These are phyloP conservation scores for Neotragus pygmaeus DNA, from an alignment of 2,113 vertebrate genomes.

Conservation along the genomic window DNA sequence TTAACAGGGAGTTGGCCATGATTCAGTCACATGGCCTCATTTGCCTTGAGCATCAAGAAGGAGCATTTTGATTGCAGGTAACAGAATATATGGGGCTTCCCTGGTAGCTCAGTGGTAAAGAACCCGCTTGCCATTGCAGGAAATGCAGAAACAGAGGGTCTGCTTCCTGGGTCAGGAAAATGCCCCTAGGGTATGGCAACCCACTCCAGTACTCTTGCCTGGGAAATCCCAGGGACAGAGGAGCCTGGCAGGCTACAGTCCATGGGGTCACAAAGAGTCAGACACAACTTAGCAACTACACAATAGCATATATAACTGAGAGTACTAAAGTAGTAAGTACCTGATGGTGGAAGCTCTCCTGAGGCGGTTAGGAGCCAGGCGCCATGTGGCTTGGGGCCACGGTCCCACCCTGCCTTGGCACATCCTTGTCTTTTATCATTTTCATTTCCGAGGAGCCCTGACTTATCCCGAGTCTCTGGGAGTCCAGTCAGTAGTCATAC, in stretches of 20 bases:
- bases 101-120: neutral
- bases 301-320: neutral
- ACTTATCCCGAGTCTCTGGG: neutral
- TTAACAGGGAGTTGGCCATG: no score
- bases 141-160: neutral
- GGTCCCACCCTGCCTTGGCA: neutral
- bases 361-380: neutral
- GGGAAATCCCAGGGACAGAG: neutral
- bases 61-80: neutral
- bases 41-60: neutral
- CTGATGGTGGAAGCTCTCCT: neutral
- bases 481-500: neutral
- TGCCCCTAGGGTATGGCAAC: neutral
- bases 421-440: neutral
- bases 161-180: neutral
- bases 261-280: neutral
- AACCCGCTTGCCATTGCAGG: accelerated
- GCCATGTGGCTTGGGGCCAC: neutral
- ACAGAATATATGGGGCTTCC: neutral
- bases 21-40: neutral
- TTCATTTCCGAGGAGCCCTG: neutral
- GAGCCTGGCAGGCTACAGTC: neutral
- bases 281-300: neutral
- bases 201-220: neutral
- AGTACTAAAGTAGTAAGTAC: neutral